Evolutionary conservation across 2,888 invertebrate species (phyloP), one percentile per base, ranked within the genome.

Genomic region (Scaptomyza parva): DNA sequence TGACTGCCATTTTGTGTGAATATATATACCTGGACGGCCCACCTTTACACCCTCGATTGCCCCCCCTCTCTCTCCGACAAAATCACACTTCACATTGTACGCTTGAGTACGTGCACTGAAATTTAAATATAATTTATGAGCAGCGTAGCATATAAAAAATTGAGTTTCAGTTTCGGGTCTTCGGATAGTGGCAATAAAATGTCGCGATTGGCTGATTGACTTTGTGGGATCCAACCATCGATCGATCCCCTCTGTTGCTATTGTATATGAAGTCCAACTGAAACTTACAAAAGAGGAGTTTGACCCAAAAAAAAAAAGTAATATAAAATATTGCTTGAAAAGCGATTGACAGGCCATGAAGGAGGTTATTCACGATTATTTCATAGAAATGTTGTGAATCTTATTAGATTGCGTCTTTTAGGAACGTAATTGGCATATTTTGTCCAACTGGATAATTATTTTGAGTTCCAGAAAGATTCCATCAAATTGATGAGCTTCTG

Each of bases 101-200:
- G 75, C 79, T 74, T 77, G 70, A 70, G 66, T 84, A 84, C 87
- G 84, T 86, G 84, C 70, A 71, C 76, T 67, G 84, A 84, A 84
- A 84, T 86, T 82, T 85, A 84, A 84, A 83, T 78, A 84, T 79
- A 82, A 85, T 84, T 84, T 84, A 86, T 79, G 84, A 82, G 60
- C 73, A 53, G 57, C 74, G 43, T 37, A 61, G 77, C 78, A 72
- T 75, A 85, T 66, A 78, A 65, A 86, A 57, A n/a, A 33, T n/a
- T 1, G 2, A 14, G 39, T 67, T 54, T 20, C 51, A 55, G 37
- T 48, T 69, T 55, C 37, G 22, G 24, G 35, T 35, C 26, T 37
- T 17, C 22, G 28, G 18, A 41, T 41, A 50, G 50, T 47, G 81
- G 75, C 67, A 64, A 86, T 80, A 80, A 82, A 86, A 82, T 82